These are phyloP conservation scores for Pangasius djambal DNA, from an alignment of 2,797 vertebrate species.

Conservation along the genomic window DNA sequence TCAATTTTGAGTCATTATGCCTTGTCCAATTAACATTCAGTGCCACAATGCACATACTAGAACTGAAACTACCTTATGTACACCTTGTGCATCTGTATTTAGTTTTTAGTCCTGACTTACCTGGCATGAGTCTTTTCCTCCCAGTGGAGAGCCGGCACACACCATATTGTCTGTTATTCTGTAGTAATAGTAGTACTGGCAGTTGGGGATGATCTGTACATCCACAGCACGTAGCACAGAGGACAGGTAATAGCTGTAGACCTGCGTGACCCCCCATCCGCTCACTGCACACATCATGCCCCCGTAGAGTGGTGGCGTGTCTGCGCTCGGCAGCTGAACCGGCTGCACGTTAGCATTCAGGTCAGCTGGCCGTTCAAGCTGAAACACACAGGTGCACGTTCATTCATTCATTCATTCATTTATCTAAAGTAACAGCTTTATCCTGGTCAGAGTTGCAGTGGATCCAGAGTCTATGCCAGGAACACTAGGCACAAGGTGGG, in stretches of 20 bases:
- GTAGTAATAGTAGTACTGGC: slow-evolving; percentile 76
- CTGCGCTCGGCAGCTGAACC: slow-evolving; percentile 54
- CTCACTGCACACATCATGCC: slow-evolving; percentile 70
- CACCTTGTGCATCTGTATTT: background rate
- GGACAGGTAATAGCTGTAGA: slow-evolving; percentile 69
- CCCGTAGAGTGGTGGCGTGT: slow-evolving; percentile 28
- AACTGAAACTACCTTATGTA: background rate
- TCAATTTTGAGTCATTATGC: background rate
- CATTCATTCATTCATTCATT: background rate
- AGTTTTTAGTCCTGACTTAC: slow-evolving; percentile 56
- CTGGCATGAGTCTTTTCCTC: slow-evolving; percentile 80
- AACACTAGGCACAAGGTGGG: background rate
- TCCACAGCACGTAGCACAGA: slow-evolving; percentile 70
- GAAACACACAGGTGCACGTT: background rate
- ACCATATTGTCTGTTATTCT: slow-evolving; percentile 77
- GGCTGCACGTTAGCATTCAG: slow-evolving; percentile 60
- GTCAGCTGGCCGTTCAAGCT: slow-evolving; percentile 70
- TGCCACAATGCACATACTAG: background rate
- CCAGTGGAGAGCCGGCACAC: slow-evolving; percentile 71
- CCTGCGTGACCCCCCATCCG: slow-evolving; percentile 77
- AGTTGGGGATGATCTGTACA: slow-evolving; percentile 70
- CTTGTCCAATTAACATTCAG: background rate
- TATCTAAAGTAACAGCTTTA: background rate
- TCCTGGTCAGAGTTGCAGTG: background rate
- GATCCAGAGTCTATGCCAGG: background rate